Evolutionary conservation across 2,888 invertebrate species (phyloP).

Genomic region (Callyntrura sp.): DNA sequence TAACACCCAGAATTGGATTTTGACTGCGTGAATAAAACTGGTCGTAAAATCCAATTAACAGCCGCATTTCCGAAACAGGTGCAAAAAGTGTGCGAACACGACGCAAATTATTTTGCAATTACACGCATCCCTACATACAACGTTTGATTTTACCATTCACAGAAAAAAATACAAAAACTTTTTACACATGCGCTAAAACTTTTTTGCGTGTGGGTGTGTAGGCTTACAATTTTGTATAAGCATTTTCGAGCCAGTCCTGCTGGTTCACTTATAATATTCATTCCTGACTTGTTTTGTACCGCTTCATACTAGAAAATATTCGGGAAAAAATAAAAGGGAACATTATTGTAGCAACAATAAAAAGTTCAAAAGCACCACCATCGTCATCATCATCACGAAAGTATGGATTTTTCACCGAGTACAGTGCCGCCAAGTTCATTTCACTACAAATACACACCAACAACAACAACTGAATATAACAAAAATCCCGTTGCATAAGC

Average conservation of each 20-base stretch:
- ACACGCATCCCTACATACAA: too few relatives aligned
- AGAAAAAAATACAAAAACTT: background rate
- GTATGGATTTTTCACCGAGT: background rate
- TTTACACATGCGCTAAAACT: background rate
- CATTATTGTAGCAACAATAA: background rate
- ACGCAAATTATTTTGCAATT: too few relatives aligned
- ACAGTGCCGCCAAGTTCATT: slow-evolving; percentile 44
- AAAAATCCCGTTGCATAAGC: slow-evolving; percentile 72
- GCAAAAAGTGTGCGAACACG: background rate
- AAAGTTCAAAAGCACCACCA: slow-evolving; percentile 52
- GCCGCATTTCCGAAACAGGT: background rate
- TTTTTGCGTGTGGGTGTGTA: too few relatives aligned
- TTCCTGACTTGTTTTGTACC: too few relatives aligned
- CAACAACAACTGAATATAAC: background rate
- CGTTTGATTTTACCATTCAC: too few relatives aligned
- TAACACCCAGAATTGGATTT: background rate
- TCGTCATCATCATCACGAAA: background rate
- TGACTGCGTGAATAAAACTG: background rate
- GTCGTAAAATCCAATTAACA: background rate
- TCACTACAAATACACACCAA: slow-evolving; percentile 24
- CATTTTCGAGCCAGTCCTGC: too few relatives aligned
- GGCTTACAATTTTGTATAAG: too few relatives aligned
- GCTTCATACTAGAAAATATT: too few relatives aligned
- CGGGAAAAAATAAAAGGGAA: too few relatives aligned
- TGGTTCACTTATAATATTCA: too few relatives aligned